These are phyloP conservation scores for Tangara arthus DNA, from an alignment of 2,797 vertebrate genomes.

Conservation along the genomic window DNA sequence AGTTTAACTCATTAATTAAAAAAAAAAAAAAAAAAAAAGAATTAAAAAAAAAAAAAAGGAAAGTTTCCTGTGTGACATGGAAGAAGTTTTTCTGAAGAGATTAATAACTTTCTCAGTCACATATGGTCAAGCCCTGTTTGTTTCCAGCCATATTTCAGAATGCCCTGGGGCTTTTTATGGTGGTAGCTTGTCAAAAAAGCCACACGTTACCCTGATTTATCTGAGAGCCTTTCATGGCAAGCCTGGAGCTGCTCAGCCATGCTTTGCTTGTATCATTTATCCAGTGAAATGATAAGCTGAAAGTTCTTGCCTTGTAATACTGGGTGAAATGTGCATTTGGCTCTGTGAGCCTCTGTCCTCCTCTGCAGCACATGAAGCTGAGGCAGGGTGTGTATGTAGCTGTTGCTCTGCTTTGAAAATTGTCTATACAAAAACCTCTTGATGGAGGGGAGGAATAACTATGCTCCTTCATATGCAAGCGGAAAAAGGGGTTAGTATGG, in stretches of 20 bases:
- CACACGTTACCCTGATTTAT: conserved; percentile 56
- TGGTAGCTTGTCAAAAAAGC: conserved; percentile 55
- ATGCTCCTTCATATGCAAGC: not conserved
- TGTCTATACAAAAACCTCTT: not conserved
- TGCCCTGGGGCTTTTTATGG: conserved; percentile 24
- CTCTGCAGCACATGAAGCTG: not conserved
- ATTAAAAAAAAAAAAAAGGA: too few relatives aligned
- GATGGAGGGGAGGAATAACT: not conserved
- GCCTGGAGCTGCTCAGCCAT: conserved; percentile 39
- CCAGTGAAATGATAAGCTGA: conserved; percentile 33
- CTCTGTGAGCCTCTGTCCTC: not conserved
- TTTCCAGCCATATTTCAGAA: conserved; percentile 41
- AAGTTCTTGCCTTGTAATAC: conserved; percentile 23
- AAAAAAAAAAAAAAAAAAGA: not conserved
- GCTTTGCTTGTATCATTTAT: conserved; percentile 60
- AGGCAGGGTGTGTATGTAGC: accelerated
- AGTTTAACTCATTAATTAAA: not conserved
- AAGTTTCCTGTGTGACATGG: not conserved
- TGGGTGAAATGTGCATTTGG: accelerated
- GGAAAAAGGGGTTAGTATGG: not conserved
- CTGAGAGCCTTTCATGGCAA: not conserved
- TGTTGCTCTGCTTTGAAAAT: not conserved
- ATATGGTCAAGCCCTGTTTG: conserved; percentile 38
- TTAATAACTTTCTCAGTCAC: conserved; percentile 41
- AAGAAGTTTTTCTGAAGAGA: conserved; percentile 44